These are phyloP conservation scores for Mormyrus proboscirostris DNA, from an alignment of 2,797 vertebrate species.

Conservation along the genomic window DNA sequence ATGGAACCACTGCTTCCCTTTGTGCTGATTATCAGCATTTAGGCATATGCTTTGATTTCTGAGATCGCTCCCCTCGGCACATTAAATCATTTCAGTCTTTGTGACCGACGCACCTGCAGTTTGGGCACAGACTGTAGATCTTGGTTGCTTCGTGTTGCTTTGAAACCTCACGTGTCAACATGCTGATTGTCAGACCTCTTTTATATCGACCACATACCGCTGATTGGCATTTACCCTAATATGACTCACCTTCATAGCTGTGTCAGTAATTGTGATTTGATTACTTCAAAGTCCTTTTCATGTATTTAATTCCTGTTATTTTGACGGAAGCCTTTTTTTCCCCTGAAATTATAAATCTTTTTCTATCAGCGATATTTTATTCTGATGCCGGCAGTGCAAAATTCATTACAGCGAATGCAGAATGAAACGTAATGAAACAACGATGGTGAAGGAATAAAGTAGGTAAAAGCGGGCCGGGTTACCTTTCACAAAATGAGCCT, in stretches of 20 bases:
- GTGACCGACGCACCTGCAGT: not conserved
- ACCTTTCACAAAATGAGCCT: not conserved
- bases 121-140: not conserved
- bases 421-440: not conserved
- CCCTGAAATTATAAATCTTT: not conserved
- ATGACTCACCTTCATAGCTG: slow-evolving; percentile 1
- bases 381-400: not conserved
- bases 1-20: not conserved
- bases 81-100: not conserved
- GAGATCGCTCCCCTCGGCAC: not conserved
- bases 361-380: not conserved
- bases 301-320: slow-evolving; percentile 40
- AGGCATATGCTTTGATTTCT: not conserved
- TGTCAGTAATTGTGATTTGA: slow-evolving; percentile 66
- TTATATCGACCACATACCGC: slow-evolving; percentile 1
- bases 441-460: not conserved
- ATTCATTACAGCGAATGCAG: not conserved
- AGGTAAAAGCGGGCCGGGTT: not conserved
- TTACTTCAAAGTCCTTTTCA: slow-evolving; percentile 69
- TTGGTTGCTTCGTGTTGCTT: not conserved
- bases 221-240: slow-evolving; percentile 10
- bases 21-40: not conserved
- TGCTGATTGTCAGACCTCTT: slow-evolving; percentile 1
- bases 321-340: not conserved
- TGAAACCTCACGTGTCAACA: not conserved